Conservation (phyloP, 2,113 vertebrate genomes). For the Rostratula benghalensis region DNA sequence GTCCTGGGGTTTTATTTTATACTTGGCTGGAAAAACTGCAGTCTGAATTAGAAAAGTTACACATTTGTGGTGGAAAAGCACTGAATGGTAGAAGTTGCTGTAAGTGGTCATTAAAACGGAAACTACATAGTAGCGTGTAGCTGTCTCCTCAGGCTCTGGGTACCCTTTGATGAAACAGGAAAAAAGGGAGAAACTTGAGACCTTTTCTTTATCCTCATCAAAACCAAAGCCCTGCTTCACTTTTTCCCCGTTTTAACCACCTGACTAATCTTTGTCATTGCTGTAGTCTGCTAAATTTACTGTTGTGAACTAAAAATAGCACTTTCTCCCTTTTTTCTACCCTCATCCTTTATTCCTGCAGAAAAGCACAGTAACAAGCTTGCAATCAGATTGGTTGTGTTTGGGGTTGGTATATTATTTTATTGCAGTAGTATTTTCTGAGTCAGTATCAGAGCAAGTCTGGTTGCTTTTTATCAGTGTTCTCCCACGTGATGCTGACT, state of each 20-base stretch:
- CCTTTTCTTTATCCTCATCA: background rate
- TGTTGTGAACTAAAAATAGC: background rate
- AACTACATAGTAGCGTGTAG: background rate
- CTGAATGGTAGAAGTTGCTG: background rate
- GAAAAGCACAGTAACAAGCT: background rate
- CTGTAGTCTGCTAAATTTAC: background rate
- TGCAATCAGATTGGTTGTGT: background rate
- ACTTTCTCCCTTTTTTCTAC: background rate
- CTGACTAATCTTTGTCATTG: background rate
- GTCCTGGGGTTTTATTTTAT: background rate
- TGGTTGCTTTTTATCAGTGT: background rate
- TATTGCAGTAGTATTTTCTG: background rate
- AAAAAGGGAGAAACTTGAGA: background rate
- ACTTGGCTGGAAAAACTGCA: background rate
- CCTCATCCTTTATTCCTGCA: background rate
- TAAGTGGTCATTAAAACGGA: background rate
- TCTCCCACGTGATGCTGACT: background rate
- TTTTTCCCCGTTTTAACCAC: background rate
- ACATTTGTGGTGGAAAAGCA: background rate
- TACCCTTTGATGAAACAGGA: background rate
- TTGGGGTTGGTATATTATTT: background rate
- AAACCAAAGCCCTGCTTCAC: background rate
- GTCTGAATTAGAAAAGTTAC: background rate
- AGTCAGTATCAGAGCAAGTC: background rate
- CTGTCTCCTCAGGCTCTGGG: background rate